phyloP scores from a whole-genome alignment of 2,797 vertebrate species.

The Falco naumanni region DNA sequence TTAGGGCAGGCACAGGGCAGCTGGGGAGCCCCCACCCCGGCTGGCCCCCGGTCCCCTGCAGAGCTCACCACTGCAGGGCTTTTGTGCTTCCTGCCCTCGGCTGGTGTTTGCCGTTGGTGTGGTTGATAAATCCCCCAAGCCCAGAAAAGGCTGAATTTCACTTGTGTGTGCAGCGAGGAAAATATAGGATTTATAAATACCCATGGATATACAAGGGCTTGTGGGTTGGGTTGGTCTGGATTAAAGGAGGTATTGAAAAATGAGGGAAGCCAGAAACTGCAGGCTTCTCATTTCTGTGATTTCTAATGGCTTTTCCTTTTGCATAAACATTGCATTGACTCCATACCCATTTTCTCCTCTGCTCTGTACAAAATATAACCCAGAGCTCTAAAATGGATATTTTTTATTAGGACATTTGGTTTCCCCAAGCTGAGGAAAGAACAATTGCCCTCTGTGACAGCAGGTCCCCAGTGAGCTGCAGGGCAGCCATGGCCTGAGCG shows the following conservation, averaged over 20 bases:
- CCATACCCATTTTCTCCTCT: conserved; percentile 46
- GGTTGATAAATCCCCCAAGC: conserved; percentile 11
- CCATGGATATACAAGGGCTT: conserved; percentile 41
- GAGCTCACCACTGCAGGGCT: neutral
- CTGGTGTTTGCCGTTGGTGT: conserved; percentile 39
- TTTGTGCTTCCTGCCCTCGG: neutral
- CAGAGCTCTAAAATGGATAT: conserved; percentile 42
- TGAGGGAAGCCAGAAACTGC: conserved; percentile 64
- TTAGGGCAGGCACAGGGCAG: neutral
- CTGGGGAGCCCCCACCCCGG: fast-evolving
- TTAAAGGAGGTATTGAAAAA: conserved; percentile 73
- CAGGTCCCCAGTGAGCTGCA: neutral
- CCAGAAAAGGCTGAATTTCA: conserved; percentile 64
- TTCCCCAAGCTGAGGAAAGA: conserved; percentile 12
- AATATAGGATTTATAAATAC: conserved; percentile 68
- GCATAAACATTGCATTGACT: conserved; percentile 60
- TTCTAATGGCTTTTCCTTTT: conserved; percentile 71
- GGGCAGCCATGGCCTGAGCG: neutral
- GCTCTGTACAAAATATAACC: conserved; percentile 14
- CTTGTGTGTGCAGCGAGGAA: conserved; percentile 48
- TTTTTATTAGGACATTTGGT: conserved; percentile 41
- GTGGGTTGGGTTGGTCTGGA: conserved; percentile 59
- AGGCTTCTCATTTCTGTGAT: conserved; percentile 56
- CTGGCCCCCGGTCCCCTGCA: neutral
- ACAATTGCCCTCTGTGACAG: conserved; percentile 35